A percentile compares a stretch with the other conserved stretches of the same genome.
These are phyloP conservation scores for Unio pictorum DNA, from an alignment of 2,888 invertebrate genomes.

Conservation along the genomic window DNA sequence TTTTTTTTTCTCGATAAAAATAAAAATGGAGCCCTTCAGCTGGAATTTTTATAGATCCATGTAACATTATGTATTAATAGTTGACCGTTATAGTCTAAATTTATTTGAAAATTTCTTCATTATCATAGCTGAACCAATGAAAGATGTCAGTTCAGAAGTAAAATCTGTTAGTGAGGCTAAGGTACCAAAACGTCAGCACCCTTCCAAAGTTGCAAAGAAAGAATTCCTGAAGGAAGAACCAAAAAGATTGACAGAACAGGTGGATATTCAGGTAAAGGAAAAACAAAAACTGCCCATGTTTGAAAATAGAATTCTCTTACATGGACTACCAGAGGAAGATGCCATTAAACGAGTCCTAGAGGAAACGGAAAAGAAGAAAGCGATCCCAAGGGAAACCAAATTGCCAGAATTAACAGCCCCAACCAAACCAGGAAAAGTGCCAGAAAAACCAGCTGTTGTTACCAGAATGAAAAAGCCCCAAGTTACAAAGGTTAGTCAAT, in stretches of 20 bases:
- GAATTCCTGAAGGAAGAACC: slow-evolving; percentile 28
- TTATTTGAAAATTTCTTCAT: background rate
- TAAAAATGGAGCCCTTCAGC: too few species aligned
- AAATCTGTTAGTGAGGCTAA: slow-evolving; percentile 22
- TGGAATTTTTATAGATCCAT: too few species aligned
- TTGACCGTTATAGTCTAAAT: background rate
- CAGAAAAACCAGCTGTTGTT: slow-evolving; percentile 31
- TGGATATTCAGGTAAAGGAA: slow-evolving; percentile 53
- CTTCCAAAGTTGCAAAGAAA: slow-evolving; percentile 37
- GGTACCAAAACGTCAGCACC: slow-evolving; percentile 52
- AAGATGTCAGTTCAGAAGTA: background rate
- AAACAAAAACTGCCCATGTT: slow-evolving; percentile 42
- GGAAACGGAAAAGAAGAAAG: slow-evolving; percentile 24
- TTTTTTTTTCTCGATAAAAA: too few species aligned
- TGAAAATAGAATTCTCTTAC: slow-evolving; percentile 46
- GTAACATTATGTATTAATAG: too few species aligned
- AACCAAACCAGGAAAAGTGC: slow-evolving; percentile 20
- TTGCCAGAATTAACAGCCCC: slow-evolving; percentile 48
- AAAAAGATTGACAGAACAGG: slow-evolving; percentile 48
- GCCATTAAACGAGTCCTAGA: slow-evolving; percentile 37
- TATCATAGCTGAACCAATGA: background rate
- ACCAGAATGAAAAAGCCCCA: background rate
- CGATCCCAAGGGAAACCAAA: slow-evolving; percentile 39
- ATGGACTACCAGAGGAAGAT: slow-evolving; percentile 56
- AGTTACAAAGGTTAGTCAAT: slow-evolving; percentile 40